Conservation (phyloP, 2,888 invertebrate genomes). For the Nomada ferruginata region DNA sequence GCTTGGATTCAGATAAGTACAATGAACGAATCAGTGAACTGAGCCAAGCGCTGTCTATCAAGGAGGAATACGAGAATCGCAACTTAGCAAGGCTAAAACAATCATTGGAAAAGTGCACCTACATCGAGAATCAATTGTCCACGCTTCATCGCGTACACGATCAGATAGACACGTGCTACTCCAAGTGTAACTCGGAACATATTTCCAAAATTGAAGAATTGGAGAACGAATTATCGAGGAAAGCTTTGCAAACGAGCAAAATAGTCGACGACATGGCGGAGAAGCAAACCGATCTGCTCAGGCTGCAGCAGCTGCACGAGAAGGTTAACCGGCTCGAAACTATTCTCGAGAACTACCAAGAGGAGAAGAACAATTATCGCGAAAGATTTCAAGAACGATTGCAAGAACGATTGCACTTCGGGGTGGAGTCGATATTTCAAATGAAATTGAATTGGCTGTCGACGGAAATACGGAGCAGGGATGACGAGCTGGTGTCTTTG, state of each 20-base stretch:
- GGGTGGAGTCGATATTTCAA: conserved; percentile 68
- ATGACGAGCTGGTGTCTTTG: conserved; percentile 67
- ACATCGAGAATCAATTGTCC: conserved; percentile 69
- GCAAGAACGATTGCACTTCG: neutral
- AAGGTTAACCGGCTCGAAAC: conserved; percentile 71
- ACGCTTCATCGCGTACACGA: conserved; percentile 35
- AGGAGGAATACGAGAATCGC: neutral
- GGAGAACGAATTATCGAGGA: conserved; percentile 65
- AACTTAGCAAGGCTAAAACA: neutral
- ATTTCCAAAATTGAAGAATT: conserved; percentile 70
- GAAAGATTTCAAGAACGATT: conserved; percentile 62
- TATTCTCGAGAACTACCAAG: conserved; percentile 58
- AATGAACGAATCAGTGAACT: neutral
- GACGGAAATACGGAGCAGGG: conserved; percentile 66
- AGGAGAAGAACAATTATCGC: conserved; percentile 68
- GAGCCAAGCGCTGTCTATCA: neutral
- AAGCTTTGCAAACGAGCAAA: conserved; percentile 57
- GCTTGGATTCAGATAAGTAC: neutral
- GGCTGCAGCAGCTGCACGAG: conserved; percentile 62
- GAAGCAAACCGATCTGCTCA: conserved; percentile 57
- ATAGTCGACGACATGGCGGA: conserved; percentile 57
- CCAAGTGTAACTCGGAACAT: conserved; percentile 65
- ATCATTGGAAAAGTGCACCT: conserved; percentile 19
- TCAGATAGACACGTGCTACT: conserved; percentile 65
- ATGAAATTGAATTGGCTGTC: conserved; percentile 67